phyloP scores from a whole-genome alignment of 2,888 invertebrate genomes.

The Molanna angustata region DNA sequence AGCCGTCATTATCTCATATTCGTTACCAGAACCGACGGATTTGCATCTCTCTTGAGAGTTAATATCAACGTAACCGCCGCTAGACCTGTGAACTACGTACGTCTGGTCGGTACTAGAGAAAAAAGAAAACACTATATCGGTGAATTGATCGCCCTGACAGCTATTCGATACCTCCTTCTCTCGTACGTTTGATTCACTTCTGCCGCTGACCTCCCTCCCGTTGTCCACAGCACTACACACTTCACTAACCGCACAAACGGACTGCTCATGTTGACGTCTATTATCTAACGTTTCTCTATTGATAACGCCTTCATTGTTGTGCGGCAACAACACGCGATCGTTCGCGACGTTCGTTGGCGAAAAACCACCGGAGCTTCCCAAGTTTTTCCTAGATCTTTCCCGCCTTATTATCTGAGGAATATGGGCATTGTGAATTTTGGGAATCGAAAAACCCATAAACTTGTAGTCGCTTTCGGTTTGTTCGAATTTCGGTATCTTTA shows the following conservation, averaged over 20 bases:
- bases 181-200: background rate
- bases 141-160: conserved; percentile 23
- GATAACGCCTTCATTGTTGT: conserved; percentile 13
- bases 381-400: conserved; percentile 19
- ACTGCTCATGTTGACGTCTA: background rate
- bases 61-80: conserved; percentile 17
- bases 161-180: conserved; percentile 2
- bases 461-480: conserved; percentile 29
- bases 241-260: background rate
- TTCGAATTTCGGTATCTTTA: conserved; percentile 26
- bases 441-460: conserved; percentile 29
- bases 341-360: background rate
- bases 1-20: conserved; percentile 29
- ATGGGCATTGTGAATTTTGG: conserved; percentile 25
- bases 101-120: conserved; percentile 30
- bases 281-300: conserved; percentile 6
- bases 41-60: conserved; percentile 12
- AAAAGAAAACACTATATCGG: conserved; percentile 31
- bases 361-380: background rate
- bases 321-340: conserved; percentile 9
- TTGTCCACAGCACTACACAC: background rate
- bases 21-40: conserved; percentile 26
- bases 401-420: conserved; percentile 17
- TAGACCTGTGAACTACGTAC: conserved; percentile 24
- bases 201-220: conserved; percentile 1